Evolutionary conservation across 2,113 vertebrate genomes (phyloP), one percentile per base, ranked within the genome.

Genomic region (Pygoscelis antarcticus): DNA sequence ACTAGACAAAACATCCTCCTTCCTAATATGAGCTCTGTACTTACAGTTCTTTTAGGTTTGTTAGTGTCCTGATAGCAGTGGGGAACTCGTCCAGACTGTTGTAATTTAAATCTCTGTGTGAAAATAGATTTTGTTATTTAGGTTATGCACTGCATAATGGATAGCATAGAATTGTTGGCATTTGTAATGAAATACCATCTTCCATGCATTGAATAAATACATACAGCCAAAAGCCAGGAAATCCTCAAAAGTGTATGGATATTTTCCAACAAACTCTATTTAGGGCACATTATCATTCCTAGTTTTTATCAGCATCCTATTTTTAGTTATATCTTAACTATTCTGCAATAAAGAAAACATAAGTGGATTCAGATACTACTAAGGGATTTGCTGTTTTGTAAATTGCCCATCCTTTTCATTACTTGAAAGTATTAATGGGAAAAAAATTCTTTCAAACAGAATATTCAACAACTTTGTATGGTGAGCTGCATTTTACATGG

Each of bases 1-100:
- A 52, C 60, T 75, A 95, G 93, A 82, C 96, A 83, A 84, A 96
- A 88, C 79, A 77, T 86, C 82, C 64, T 92, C 30, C 69, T 54
- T 93, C 54, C 51, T 92, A 94, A 84, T 70, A 40, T 54, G 9
- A 83, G 27, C 47, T 91, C 66, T 75, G 47, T 97, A 99, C 99
- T 99, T 98, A 99, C 99, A 99, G 98, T 94, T 99, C 99, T 96
- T 99, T 99, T 65, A 99, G 98, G 95, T 99, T 99, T 80, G 96
- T 97, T 71, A 99, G 98, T 13, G 98, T 98, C 91, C 96, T 98
- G 97, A 99, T 98, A 64, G 99, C 98, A 57, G 96, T 93, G 34
- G 99, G 99, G 86, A 99, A 99, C 81, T 98, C 98, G 34, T 98
- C 97, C 93, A 99, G 98, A 97, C 97, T 98, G 97, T 99, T 99